These are phyloP conservation scores for Omphaloscelis lunosa DNA, from an alignment of 2,888 invertebrate genomes.

Conservation along the genomic window DNA sequence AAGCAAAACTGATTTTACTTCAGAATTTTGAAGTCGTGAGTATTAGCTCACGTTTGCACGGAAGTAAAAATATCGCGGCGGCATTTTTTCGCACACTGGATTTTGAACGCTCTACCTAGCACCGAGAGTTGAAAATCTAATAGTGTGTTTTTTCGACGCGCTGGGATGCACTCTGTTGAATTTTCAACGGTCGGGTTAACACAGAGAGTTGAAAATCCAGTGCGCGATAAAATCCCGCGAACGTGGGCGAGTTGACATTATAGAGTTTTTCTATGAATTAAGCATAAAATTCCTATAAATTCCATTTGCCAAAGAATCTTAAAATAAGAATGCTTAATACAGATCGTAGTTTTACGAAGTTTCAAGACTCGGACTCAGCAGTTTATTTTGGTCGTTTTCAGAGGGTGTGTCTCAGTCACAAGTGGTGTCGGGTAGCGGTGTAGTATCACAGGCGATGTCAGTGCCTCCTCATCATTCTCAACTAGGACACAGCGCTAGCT, in stretches of 20 bases:
- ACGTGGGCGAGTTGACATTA: background rate
- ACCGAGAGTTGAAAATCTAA: too few relatives aligned
- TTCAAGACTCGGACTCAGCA: background rate
- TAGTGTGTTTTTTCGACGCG: too few relatives aligned
- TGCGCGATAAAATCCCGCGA: too few relatives aligned
- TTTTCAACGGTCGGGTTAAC: too few relatives aligned
- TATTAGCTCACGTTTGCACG: too few relatives aligned
- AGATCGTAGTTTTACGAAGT: background rate
- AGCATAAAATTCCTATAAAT: background rate
- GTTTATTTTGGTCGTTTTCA: slow-evolving; percentile 27
- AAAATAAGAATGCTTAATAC: background rate
- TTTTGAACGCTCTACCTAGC: too few relatives aligned
- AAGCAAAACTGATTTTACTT: background rate
- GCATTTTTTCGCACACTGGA: too few relatives aligned
- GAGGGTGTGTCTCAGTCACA: slow-evolving; percentile 73
- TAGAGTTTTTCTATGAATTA: background rate
- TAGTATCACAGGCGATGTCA: slow-evolving; percentile 71
- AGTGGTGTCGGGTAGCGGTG: slow-evolving; percentile 52
- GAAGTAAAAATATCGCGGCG: too few relatives aligned
- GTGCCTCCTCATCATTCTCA: slow-evolving; percentile 84
- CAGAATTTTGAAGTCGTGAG: background rate
- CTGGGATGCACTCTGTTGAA: too few relatives aligned
- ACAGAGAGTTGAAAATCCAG: too few relatives aligned
- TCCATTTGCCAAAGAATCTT: background rate
- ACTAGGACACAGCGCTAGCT: slow-evolving; percentile 92